Evolutionary conservation across 2,797 vertebrate species (phyloP).

Genomic region (Petrocephalus sullivani): DNA sequence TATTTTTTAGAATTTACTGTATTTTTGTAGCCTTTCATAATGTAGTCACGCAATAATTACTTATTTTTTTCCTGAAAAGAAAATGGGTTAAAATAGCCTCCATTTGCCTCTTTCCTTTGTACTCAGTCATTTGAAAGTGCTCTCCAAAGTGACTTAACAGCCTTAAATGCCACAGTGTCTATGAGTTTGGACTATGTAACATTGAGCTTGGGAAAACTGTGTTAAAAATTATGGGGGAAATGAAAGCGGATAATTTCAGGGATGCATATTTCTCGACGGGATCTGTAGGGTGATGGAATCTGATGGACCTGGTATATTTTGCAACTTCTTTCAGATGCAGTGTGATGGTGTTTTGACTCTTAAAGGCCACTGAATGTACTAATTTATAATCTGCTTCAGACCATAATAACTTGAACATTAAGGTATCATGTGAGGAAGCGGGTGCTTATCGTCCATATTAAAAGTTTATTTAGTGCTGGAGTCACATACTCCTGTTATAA

Average conservation of each 20-base stretch:
- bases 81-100: no score
- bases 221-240: neutral
- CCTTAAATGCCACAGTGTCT: neutral
- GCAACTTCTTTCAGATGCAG: neutral
- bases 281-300: neutral
- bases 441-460: neutral
- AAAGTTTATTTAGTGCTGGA: neutral
- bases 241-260: neutral
- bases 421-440: neutral
- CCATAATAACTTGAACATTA: neutral
- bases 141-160: neutral
- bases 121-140: neutral
- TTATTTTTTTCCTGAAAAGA: neutral
- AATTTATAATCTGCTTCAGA: neutral
- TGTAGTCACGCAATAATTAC: neutral
- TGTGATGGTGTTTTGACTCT: neutral
- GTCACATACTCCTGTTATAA: neutral
- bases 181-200: neutral
- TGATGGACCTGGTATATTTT: neutral
- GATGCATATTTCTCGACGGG: neutral
- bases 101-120: neutral
- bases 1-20: neutral
- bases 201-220: neutral
- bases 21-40: neutral
- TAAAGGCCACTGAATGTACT: neutral